These are phyloP conservation scores for Orchesellides sinensis DNA, from an alignment of 2,888 invertebrate genomes.

Conservation along the genomic window DNA sequence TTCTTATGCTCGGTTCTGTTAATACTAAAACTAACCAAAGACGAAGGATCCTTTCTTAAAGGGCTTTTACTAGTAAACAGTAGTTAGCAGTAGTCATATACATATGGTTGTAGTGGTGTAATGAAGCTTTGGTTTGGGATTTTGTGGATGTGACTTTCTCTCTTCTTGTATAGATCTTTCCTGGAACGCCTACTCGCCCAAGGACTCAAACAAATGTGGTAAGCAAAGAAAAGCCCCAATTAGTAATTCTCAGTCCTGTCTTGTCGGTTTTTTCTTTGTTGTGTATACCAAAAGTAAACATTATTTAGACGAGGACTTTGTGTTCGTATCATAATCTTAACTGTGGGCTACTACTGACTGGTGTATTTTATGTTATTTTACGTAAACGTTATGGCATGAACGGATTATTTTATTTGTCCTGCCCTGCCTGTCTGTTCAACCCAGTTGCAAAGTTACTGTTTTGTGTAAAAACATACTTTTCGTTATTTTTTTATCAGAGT, in stretches of 20 bases:
- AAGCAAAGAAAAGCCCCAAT: constrained; percentile 56
- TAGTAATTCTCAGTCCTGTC: background rate
- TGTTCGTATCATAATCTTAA: background rate
- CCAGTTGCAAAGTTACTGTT: background rate
- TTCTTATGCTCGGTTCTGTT: background rate
- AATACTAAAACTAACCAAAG: background rate
- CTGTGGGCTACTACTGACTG: background rate
- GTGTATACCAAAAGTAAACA: background rate
- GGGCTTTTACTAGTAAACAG: background rate
- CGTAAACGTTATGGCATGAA: constrained; percentile 5
- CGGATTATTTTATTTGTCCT: constrained; percentile 7
- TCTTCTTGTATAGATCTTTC: constrained; percentile 77
- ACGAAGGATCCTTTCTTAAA: background rate
- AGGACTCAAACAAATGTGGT: constrained; percentile 78
- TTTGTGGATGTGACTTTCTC: constrained; percentile 36
- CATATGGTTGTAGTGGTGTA: too few species aligned
- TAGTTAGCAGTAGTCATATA: too few species aligned
- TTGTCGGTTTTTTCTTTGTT: constrained; percentile 26
- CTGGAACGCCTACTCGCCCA: constrained; percentile 79
- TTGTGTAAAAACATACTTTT: background rate
- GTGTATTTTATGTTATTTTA: background rate
- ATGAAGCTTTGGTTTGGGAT: background rate
- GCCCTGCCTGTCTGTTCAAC: background rate
- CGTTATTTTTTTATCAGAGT: background rate
- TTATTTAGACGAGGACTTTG: background rate